phyloP scores from a whole-genome alignment of 2,888 invertebrate genomes.

The Drosophila parthenogenetica region DNA sequence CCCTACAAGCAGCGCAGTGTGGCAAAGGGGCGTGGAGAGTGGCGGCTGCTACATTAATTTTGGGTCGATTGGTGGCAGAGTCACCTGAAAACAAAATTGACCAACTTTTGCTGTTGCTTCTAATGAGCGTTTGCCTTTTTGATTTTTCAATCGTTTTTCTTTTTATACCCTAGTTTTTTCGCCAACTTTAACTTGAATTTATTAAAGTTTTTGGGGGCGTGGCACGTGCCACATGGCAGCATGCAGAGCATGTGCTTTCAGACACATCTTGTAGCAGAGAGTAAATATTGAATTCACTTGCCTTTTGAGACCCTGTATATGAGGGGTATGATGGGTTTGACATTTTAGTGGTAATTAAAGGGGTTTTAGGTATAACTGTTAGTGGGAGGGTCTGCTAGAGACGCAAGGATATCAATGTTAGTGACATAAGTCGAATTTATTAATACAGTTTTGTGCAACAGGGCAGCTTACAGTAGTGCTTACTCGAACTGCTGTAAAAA shows the following conservation, averaged over 20 bases:
- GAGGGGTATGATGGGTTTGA: not conserved
- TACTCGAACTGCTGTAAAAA: too few relatives aligned
- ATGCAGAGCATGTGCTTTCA: constrained; percentile 22
- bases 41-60: constrained; percentile 4
- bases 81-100: constrained; percentile 21
- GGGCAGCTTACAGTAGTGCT: too few relatives aligned
- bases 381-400: too few relatives aligned
- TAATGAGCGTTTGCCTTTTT: constrained; percentile 56
- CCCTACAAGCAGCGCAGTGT: not conserved
- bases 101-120: constrained; percentile 47
- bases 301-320: not conserved
- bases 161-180: constrained; percentile 3
- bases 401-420: too few relatives aligned
- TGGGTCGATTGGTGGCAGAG: constrained; percentile 14
- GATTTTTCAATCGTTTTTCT: constrained; percentile 17
- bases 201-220: constrained; percentile 41
- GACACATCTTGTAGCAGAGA: not conserved
- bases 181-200: constrained; percentile 61
- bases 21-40: too few relatives aligned
- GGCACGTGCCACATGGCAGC: constrained; percentile 51
- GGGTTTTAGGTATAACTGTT: too few relatives aligned
- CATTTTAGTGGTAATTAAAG: too few relatives aligned
- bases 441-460: too few relatives aligned
- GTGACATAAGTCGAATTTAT: too few relatives aligned
- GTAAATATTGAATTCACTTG: constrained; percentile 8